Conservation (phyloP, 2,888 invertebrate species). For the Perizoma flavofasciatum region DNA sequence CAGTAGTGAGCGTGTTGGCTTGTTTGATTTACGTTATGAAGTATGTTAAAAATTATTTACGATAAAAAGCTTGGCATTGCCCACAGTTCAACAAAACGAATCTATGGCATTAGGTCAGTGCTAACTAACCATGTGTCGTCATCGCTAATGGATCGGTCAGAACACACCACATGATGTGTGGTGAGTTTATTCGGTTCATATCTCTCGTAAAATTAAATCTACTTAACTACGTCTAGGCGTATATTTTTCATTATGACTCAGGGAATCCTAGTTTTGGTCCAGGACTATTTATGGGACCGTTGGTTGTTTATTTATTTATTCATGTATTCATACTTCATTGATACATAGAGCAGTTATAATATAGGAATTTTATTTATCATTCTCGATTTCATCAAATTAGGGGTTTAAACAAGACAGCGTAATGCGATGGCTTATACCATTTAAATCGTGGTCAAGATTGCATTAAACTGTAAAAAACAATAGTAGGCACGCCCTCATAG, state of each 20-base stretch:
- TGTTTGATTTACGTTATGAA: too few relatives aligned
- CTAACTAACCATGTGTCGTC: constrained; percentile 24
- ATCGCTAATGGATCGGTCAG: constrained; percentile 25
- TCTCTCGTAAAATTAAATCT: not conserved
- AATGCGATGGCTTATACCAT: constrained; percentile 9
- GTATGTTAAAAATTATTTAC: not conserved
- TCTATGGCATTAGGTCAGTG: constrained; percentile 35
- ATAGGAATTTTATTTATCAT: not conserved
- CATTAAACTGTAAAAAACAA: constrained; percentile 14
- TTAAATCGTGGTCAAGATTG: constrained; percentile 18
- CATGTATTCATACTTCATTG: too few relatives aligned
- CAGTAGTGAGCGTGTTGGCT: too few relatives aligned
- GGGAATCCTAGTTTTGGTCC: too few relatives aligned
- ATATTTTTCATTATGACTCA: too few relatives aligned
- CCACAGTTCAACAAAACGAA: not conserved
- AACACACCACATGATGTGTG: not conserved
- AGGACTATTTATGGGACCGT: not conserved
- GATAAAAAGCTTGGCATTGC: constrained; percentile 11
- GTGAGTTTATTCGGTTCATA: constrained; percentile 4
- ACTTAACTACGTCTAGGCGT: too few relatives aligned
- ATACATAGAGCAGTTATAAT: too few relatives aligned
- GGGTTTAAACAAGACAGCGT: not conserved
- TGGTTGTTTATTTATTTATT: too few relatives aligned
- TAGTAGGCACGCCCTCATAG: constrained; percentile 9
- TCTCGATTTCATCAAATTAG: not conserved